Evolutionary conservation across 1,140 invertebrate genomes (phyloP), one percentile per base, ranked within the genome.

Genomic region (Drosophila serrata): DNA sequence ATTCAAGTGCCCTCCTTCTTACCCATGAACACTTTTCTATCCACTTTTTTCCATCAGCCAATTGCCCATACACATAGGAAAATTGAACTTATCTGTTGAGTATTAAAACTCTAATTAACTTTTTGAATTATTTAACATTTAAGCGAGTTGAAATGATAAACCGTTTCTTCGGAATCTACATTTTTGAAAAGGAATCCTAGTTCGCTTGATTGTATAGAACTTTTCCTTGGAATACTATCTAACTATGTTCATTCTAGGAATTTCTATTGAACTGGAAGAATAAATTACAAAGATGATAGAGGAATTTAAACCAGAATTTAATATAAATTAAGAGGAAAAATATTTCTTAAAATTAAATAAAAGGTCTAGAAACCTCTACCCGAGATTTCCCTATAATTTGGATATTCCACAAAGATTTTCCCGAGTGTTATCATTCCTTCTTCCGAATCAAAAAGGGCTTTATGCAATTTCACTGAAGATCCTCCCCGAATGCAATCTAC

Each of bases 1-100:
- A 43, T 74, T 55, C 49, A 49, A 75, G 69, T 57, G 53, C 43
- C 43, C 49, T 57, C 60, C 61, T 27, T 9, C 31, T 13, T 22
- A 0, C 12, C 31, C 45, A 39, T 65, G 53, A 13, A 6, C 63
- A 42, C 39, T 35, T 67, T 55, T 35, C 49, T 53, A 53, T 33
- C 13, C 8, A 19, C 12, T 40, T 24, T 40, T 45, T 48, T 19
- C 3, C 12, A 24, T 33, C 56, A 13, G 17, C 13, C 35, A 29
- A 63, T 63, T 59, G 35, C 7, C 29, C 48, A 40, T 40, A 33
- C n/a, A 60, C 55, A 42, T 27, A 7, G 37, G 15, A 19, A 63
- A 61, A 63, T 60, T 11, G 12, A 35, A 19, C 7, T 22, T 13
- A n/a, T 35, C 4, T 22, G 31, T 35, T 15, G 3, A 53, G 22